Evolutionary conservation across 2,888 invertebrate genomes (phyloP).

Genomic region (Meganola albula): DNA sequence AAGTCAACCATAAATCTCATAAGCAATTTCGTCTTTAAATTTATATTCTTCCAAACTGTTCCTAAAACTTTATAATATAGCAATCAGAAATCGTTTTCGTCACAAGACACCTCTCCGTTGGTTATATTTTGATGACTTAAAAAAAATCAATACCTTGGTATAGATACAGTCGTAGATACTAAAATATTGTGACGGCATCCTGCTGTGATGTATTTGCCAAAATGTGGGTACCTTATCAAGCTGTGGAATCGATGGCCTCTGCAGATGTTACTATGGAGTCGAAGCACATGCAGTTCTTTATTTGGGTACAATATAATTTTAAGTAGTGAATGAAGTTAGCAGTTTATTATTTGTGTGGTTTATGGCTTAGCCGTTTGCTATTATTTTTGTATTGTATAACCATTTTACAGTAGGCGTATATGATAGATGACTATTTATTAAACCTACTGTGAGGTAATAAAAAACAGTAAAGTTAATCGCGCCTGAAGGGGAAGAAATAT

Average conservation of each 20-base stretch:
- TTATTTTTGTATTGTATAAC: conserved; percentile 28
- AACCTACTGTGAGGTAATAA: too few species aligned
- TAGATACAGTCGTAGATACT: conserved; percentile 62
- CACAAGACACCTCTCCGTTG: conserved; percentile 10
- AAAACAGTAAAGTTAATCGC: too few species aligned
- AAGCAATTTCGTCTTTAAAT: too few species aligned
- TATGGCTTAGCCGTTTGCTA: conserved; percentile 33
- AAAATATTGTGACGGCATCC: conserved; percentile 76
- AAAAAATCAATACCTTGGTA: conserved; percentile 45
- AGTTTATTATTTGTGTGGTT: conserved; percentile 46
- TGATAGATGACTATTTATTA: too few species aligned
- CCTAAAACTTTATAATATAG: conserved; percentile 15
- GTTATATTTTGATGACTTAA: conserved; percentile 27
- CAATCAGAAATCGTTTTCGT: conserved; percentile 19
- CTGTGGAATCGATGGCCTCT: conserved; percentile 47
- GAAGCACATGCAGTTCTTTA: conserved; percentile 44
- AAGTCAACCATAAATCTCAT: too few species aligned
- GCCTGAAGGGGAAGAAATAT: too few species aligned
- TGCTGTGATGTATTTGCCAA: conserved; percentile 72
- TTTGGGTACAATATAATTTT: conserved; percentile 21
- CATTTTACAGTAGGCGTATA: too few species aligned
- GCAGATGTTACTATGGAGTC: conserved; percentile 57
- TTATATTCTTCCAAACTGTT: too few species aligned
- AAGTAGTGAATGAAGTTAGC: conserved; percentile 31
- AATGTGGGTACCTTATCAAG: conserved; percentile 73